These are phyloP conservation scores for Hipposideros armiger DNA, from an alignment of 2,113 vertebrate species.

Conservation along the genomic window DNA sequence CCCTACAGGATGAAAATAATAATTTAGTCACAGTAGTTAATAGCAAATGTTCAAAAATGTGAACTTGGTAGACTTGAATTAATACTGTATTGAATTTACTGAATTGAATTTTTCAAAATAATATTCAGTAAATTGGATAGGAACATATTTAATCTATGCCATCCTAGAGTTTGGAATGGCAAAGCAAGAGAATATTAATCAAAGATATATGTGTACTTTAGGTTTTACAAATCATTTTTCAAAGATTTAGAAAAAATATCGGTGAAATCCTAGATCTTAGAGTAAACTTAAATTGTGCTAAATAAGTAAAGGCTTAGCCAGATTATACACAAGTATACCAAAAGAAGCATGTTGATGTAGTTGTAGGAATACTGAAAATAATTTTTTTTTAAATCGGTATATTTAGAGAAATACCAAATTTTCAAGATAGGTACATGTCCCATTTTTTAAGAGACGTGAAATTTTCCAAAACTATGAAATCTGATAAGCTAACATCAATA, in stretches of 20 bases:
- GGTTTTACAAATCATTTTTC: constrained; percentile 11
- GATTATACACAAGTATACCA: background rate
- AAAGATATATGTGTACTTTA: background rate
- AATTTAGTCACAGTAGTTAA: background rate
- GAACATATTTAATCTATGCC: background rate
- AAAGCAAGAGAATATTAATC: background rate
- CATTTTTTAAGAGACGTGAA: background rate
- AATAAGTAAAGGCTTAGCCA: background rate
- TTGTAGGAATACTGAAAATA: constrained; percentile 4
- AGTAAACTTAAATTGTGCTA: background rate
- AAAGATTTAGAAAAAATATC: background rate
- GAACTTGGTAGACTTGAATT: background rate
- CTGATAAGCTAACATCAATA: background rate
- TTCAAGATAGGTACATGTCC: background rate
- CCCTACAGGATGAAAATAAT: background rate
- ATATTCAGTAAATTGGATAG: background rate
- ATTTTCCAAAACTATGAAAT: background rate
- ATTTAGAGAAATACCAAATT: background rate
- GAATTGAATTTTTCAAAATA: constrained; percentile 7
- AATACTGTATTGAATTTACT: background rate
- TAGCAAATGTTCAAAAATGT: background rate
- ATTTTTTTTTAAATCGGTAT: background rate
- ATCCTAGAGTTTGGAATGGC: background rate
- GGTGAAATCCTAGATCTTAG: background rate
- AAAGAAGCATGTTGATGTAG: background rate